Percentiles rank a stretch among this genome's conserved stretches.
Conservation (phyloP, 2,113 vertebrate genomes). For the Rutilus rutilus region DNA sequence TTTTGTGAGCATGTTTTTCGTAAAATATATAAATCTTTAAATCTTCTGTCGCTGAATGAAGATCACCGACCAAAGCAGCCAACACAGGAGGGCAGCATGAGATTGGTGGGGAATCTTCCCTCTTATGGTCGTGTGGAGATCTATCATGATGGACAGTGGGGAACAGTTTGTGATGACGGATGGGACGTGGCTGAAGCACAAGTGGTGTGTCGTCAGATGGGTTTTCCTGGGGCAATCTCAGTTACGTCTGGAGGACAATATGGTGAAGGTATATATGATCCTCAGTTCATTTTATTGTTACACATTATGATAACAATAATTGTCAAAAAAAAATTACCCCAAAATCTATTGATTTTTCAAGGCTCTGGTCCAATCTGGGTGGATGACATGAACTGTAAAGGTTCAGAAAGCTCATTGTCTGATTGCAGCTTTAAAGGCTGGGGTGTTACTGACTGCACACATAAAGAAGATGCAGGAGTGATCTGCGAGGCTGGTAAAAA, state of each 20-base stretch:
- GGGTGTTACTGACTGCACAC: constrained; percentile 72
- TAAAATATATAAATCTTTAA: too few species aligned
- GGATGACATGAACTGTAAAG: constrained; percentile 75
- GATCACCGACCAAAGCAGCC: not conserved
- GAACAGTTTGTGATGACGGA: constrained; percentile 77
- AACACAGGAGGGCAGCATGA: not conserved
- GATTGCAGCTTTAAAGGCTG: constrained; percentile 72
- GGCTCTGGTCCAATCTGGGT: constrained; percentile 75
- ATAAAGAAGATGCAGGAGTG: constrained; percentile 76
- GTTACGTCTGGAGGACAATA: constrained; percentile 64
- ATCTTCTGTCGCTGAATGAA: not conserved
- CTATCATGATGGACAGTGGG: constrained; percentile 75
- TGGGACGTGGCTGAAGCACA: constrained; percentile 73
- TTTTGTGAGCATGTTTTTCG: too few species aligned
- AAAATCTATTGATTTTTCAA: too few species aligned
- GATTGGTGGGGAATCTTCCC: not conserved
- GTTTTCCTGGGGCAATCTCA: constrained; percentile 65
- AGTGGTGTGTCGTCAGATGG: constrained; percentile 78
- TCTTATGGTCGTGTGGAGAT: constrained; percentile 49
- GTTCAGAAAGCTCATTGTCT: constrained; percentile 72
- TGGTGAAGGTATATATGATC: constrained; percentile 63
- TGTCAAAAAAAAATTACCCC: not conserved
- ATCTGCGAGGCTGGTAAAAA: constrained; percentile 70
- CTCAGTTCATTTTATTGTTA: not conserved
- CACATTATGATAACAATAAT: not conserved